Percentiles rank a stretch among this genome's conserved stretches.
These are phyloP conservation scores for Osmerus mordax DNA, from an alignment of 2,113 vertebrate species.

Conservation along the genomic window DNA sequence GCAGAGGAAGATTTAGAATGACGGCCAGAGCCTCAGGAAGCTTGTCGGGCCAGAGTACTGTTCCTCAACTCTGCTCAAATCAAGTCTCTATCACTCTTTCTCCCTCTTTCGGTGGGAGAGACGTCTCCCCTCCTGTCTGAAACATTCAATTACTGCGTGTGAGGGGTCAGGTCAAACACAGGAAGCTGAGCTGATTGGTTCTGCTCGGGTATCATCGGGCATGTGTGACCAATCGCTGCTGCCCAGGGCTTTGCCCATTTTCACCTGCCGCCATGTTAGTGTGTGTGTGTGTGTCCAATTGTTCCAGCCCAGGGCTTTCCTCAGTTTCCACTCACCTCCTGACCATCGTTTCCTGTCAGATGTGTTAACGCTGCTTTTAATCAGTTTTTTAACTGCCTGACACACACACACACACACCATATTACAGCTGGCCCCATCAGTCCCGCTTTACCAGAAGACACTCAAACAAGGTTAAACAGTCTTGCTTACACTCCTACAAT, in stretches of 20 bases:
- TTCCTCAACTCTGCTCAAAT: no score
- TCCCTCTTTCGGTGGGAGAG: background rate
- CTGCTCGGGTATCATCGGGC: conserved; percentile 61
- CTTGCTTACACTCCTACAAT: conserved; percentile 26
- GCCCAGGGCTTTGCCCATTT: conserved; percentile 59
- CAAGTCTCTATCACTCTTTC: conserved; percentile 7
- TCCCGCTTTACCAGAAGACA: conserved; percentile 45
- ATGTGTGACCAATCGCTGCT: conserved; percentile 73
- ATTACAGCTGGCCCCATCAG: conserved; percentile 64
- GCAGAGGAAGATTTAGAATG: no score
- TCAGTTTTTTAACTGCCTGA: conserved; percentile 63
- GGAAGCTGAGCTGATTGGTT: conserved; percentile 74
- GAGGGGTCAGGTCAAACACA: conserved; percentile 69
- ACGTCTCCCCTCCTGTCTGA: conserved; percentile 39
- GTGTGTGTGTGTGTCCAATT: conserved; percentile 4
- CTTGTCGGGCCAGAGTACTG: no score
- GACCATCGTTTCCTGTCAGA: conserved; percentile 63
- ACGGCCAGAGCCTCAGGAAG: no score
- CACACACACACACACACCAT: conserved; percentile 30
- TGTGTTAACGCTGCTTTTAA: conserved; percentile 71
- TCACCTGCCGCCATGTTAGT: conserved; percentile 39
- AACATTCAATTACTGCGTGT: conserved; percentile 67
- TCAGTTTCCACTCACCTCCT: conserved; percentile 63
- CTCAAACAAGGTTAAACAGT: conserved; percentile 50
- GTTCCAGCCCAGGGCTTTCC: conserved; percentile 55